Conservation (phyloP, 2,113 vertebrate genomes). For the Colinus virginianus region DNA sequence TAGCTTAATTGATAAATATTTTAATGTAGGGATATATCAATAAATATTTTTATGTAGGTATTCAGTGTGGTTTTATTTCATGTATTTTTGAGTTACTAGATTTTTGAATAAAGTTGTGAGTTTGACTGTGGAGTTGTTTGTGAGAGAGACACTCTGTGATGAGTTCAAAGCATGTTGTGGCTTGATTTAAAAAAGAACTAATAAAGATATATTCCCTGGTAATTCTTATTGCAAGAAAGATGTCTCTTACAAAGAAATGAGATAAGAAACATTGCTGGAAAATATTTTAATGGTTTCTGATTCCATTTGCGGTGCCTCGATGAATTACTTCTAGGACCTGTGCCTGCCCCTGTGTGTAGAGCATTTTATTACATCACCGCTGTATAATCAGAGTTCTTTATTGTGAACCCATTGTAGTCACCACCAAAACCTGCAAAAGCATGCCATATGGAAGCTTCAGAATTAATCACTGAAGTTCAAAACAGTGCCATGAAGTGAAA, state of each 20-base stretch:
- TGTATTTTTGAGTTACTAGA: neutral
- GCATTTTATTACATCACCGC: fast-evolving
- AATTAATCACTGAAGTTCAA: neutral
- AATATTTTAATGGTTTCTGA: neutral
- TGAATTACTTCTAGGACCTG: neutral
- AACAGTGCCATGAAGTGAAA: neutral
- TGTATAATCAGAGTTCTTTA: neutral
- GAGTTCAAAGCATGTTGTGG: neutral
- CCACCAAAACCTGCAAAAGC: neutral
- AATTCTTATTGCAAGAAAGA: neutral
- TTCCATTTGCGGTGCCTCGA: neutral
- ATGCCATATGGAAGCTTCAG: neutral
- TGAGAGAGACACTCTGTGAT: neutral
- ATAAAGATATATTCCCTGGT: neutral
- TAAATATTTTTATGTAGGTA: neutral
- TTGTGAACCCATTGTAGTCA: neutral
- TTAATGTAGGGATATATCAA: neutral
- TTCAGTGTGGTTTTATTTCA: neutral
- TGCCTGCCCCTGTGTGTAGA: neutral
- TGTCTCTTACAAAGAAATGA: neutral
- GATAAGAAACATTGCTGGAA: neutral
- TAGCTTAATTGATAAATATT: neutral
- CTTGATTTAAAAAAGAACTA: fast-evolving
- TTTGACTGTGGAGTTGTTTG: neutral
- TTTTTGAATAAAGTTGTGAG: fast-evolving